Base-by-base conservation (phyloP, 2,888 invertebrate species). In the Ophion ventricosus region DNA sequence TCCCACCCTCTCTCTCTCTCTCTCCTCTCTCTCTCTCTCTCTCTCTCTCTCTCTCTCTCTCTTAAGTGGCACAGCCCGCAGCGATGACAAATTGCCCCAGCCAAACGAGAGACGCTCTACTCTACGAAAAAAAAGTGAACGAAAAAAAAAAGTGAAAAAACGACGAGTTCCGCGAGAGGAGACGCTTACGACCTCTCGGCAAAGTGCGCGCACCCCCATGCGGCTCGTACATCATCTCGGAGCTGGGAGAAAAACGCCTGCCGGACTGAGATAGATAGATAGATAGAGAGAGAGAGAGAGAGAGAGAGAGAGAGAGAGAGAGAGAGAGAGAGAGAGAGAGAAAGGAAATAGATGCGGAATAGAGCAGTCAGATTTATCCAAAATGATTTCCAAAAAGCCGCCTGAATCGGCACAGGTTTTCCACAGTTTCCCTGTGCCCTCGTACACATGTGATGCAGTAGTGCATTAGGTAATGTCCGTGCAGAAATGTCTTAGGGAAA, bases 81-180 rank as follows among this genome's bases (percentile, higher is more conserved):
- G 40, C 63, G 81, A 84, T 84, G 84, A 84, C 81, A 84, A 84
- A 84, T 84, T 84, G 81, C 84, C 81, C 20, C 26, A 43, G 73
- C 74, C 81, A 70, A 84, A 81, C 81, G 78, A 81, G 78, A 78
- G 69, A 78, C 69, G 64, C 54, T 81, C 74, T 66, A 66, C 64
- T 64, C 64, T 81, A 70, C 49, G 23, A 57, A 57, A 11, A 54
- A 64, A 29, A 25, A 43, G 25, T 17, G 54, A 66, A 23, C 3
- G 14, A 23, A 72, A 26, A 72, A 40, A 57, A 57, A 75, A 43
- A 49, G 74, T 40, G 25, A 70, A 80, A 69, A 70, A 74, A 43
- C 40, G 23, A 78, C 66, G 67, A 67, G 25, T 63, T 63, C 56
- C 10, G 74, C 75, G 59, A 61, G 74, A 79, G 67, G 70, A 83